These are phyloP conservation scores for Scomber scombrus DNA, from an alignment of 2,113 vertebrate genomes.

Conservation along the genomic window DNA sequence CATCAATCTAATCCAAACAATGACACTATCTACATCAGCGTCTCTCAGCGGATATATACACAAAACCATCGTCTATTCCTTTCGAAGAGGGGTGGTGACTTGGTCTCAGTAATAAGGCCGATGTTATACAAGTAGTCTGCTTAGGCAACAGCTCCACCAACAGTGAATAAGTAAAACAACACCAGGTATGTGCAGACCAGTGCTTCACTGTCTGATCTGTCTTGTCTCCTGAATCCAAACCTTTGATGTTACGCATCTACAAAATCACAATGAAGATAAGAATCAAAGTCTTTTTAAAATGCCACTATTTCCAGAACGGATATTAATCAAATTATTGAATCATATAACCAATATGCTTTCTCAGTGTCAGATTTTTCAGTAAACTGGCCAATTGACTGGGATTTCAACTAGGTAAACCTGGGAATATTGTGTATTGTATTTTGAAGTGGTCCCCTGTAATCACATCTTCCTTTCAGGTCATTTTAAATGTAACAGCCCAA, in stretches of 20 bases:
- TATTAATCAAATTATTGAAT: too few species aligned
- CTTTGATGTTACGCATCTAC: not conserved
- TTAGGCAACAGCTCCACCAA: constrained; percentile 82
- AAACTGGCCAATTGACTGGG: not conserved
- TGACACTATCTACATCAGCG: not conserved
- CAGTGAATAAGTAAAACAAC: constrained; percentile 53
- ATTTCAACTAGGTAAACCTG: not conserved
- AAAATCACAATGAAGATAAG: not conserved
- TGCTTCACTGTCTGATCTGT: not conserved
- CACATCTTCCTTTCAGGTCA: not conserved
- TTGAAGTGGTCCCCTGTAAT: not conserved
- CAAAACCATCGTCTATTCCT: not conserved
- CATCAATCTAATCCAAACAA: constrained; percentile 11
- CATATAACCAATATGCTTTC: not conserved
- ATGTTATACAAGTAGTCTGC: constrained; percentile 29
- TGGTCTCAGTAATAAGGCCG: not conserved
- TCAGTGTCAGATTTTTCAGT: not conserved
- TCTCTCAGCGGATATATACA: not conserved
- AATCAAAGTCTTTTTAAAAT: not conserved
- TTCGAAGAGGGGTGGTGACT: constrained; percentile 25
- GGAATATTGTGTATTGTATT: not conserved
- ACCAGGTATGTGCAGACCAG: not conserved
- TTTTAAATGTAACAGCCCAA: not conserved
- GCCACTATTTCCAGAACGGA: too few species aligned
- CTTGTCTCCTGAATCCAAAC: not conserved